Base-by-base conservation (phyloP, 2,113 vertebrate genomes). In the Cynoglossus semilaevis region DNA sequence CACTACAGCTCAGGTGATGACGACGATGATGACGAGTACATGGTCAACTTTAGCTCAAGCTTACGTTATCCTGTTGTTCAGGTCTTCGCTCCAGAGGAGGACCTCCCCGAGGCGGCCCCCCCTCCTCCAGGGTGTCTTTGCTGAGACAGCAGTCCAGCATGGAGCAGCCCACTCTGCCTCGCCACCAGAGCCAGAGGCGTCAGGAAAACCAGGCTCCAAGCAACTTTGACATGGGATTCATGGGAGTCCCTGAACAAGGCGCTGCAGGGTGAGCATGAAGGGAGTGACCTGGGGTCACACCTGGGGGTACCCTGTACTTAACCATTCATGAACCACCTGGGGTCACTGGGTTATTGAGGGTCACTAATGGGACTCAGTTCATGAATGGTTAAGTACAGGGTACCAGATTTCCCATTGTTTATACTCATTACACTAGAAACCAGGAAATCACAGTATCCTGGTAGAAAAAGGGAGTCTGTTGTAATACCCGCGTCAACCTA, bases 231-330 rank as follows among this genome's bases (percentile, higher is more conserved):
- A 84, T 90, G 85, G 85, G 81, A 34, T 94, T 94, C 79, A 94
- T 94, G 93, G 70, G 81, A 0, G 93, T 94, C 17, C 93, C 93
- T 0, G 93, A 94, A 6, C 88, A 92, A 59, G 93, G 93, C 0
- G 91, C 91, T 1, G 92, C 93, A 1, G 93, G 93, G 93, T 94
- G 56, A 90, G 88, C 22, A 29, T 6, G 22, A 29, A 29, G 22
- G n/a, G n/a, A n/a, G n/a, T n/a, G n/a, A n/a, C n/a, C n/a, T n/a
- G n/a, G n/a, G n/a, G n/a, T n/a, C n/a, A n/a, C n/a, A n/a, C n/a
- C n/a, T n/a, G n/a, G n/a, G n/a, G n/a, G n/a, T n/a, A n/a, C n/a
- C n/a, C n/a, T n/a, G n/a, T n/a, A n/a, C n/a, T n/a, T n/a, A n/a
- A n/a, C n/a, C n/a, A n/a, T n/a, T n/a, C n/a, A n/a, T n/a, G n/a